Conservation (phyloP, 2,888 invertebrate genomes). For the Cotesia congregata region DNA sequence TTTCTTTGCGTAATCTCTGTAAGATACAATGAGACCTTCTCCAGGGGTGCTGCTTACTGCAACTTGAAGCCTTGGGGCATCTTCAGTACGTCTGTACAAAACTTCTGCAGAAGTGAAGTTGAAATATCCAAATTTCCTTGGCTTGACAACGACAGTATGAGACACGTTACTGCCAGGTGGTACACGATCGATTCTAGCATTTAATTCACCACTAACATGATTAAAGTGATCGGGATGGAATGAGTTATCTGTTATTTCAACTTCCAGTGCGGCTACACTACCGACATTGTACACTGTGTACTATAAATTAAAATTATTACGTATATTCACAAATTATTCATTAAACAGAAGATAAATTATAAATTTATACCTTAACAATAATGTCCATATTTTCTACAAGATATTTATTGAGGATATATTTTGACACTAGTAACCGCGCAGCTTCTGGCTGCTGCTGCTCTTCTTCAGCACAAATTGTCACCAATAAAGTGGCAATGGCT, state of each 20-base stretch:
- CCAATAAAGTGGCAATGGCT: slow-evolving; percentile 70
- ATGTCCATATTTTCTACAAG: slow-evolving; percentile 97
- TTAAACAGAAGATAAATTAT: neutral
- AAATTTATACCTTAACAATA: slow-evolving; percentile 79
- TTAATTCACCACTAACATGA: slow-evolving; percentile 88
- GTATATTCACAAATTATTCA: slow-evolving; percentile 13
- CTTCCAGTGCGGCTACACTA: slow-evolving; percentile 89
- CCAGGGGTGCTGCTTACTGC: slow-evolving; percentile 91
- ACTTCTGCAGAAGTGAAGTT: slow-evolving; percentile 97
- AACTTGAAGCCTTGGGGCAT: slow-evolving; percentile 77
- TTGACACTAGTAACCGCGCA: slow-evolving; percentile 90
- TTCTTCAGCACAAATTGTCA: slow-evolving; percentile 72
- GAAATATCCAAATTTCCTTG: slow-evolving; percentile 92
- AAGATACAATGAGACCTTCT: slow-evolving; percentile 93
- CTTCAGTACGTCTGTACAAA: slow-evolving; percentile 88
- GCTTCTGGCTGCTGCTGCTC: slow-evolving; percentile 77
- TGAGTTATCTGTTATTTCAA: slow-evolving; percentile 89
- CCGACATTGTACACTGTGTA: slow-evolving; percentile 96
- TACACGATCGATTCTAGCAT: slow-evolving; percentile 88
- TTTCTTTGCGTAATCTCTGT: slow-evolving; percentile 93
- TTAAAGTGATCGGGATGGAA: slow-evolving; percentile 94
- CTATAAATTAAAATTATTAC: slow-evolving; percentile 57
- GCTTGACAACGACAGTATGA: slow-evolving; percentile 92
- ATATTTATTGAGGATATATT: slow-evolving; percentile 95
- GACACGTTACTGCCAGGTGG: slow-evolving; percentile 94